A percentile compares a stretch with the other conserved stretches of the same genome.
Conservation (phyloP, 2,797 vertebrate genomes). For the Lates japonicus region DNA sequence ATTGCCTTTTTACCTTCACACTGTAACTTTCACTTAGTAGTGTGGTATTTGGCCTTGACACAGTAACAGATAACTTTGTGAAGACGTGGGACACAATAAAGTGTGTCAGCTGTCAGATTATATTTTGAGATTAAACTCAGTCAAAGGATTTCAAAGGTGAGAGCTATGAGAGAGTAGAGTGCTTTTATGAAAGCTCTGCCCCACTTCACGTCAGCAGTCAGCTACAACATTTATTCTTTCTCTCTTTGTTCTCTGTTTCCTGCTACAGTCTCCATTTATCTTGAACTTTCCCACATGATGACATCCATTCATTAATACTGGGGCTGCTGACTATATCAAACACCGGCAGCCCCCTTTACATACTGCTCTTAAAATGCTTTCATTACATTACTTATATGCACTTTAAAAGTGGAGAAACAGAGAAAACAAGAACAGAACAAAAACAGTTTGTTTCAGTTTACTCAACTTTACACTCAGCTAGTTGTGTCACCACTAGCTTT, state of each 20-base stretch:
- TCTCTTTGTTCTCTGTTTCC: background rate
- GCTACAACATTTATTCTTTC: background rate
- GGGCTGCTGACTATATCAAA: background rate
- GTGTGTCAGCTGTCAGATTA: constrained; percentile 26
- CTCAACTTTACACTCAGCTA: too few species aligned
- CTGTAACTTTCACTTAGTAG: background rate
- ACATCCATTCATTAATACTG: background rate
- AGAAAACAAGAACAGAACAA: too few species aligned
- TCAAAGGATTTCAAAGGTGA: constrained; percentile 40
- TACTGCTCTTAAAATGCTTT: background rate
- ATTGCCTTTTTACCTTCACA: background rate
- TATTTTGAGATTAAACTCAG: constrained; percentile 34
- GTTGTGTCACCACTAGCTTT: too few species aligned
- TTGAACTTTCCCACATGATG: background rate
- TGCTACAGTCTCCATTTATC: background rate
- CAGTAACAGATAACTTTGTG: background rate
- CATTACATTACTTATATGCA: too few species aligned
- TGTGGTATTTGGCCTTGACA: background rate
- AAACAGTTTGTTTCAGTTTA: too few species aligned
- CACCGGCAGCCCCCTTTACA: too few species aligned
- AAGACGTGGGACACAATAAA: background rate
- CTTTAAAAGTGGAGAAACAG: too few species aligned
- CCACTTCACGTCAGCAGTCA: constrained; percentile 5
- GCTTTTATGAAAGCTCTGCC: constrained; percentile 38
- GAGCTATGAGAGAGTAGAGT: background rate